These are phyloP conservation scores for Neopelma chrysocephalum DNA, from an alignment of 2,797 vertebrate species.

Conservation along the genomic window DNA sequence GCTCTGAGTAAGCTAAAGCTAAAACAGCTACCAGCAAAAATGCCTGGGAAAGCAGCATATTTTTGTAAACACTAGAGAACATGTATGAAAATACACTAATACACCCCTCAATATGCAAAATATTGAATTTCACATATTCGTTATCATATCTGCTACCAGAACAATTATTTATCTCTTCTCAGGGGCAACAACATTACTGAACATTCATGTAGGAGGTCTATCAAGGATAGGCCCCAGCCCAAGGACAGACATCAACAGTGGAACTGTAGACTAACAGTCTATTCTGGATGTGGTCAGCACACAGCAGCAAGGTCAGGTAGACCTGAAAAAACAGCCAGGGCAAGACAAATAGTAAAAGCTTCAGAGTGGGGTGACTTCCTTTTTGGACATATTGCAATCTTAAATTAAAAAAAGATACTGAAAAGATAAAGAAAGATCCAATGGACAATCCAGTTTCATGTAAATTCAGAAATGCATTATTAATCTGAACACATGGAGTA, in stretches of 20 bases:
- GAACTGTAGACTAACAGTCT: background rate
- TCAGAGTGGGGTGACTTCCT: background rate
- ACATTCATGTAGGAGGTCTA: accelerated
- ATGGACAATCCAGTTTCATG: background rate
- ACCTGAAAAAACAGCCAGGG: background rate
- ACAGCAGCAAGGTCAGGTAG: background rate
- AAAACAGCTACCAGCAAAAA: background rate
- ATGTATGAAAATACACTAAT: background rate
- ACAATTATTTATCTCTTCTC: background rate
- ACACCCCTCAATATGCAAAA: background rate
- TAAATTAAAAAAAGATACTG: background rate
- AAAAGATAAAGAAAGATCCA: background rate
- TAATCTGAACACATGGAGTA: background rate
- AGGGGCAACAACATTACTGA: background rate
- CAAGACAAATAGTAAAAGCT: background rate
- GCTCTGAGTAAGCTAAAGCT: background rate
- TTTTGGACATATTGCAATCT: background rate
- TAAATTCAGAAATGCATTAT: background rate
- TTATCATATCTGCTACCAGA: background rate
- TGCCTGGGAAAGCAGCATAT: background rate
- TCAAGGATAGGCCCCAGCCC: background rate
- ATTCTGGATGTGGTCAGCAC: background rate
- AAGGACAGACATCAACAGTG: background rate
- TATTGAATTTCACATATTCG: background rate
- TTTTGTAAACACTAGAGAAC: background rate